Evolutionary conservation across 1,140 invertebrate genomes (phyloP).

Genomic region (Drosophila suzukii): DNA sequence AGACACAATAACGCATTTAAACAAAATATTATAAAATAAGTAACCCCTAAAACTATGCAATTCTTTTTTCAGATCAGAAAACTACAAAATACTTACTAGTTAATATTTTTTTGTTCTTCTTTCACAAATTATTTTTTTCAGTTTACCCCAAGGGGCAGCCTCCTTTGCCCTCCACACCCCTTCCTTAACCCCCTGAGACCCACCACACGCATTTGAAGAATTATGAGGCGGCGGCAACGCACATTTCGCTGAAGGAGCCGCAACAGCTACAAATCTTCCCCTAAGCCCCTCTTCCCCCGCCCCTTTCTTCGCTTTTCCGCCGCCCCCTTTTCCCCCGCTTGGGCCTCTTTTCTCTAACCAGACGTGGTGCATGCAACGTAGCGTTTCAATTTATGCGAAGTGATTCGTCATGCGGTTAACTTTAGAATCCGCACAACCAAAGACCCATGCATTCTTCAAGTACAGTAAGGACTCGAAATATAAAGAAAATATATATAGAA

Average conservation of each 20-base stretch:
- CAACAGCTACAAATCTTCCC: constrained; percentile 54
- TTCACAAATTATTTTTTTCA: neutral
- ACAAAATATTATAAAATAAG: too few species aligned
- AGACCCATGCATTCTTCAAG: constrained; percentile 39
- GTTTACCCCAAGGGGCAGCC: neutral
- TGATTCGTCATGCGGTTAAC: constrained; percentile 82
- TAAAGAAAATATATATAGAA: neutral
- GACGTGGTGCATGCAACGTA: constrained; percentile 72
- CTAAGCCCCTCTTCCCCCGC: neutral
- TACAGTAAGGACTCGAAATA: constrained; percentile 8
- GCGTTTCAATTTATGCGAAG: constrained; percentile 82
- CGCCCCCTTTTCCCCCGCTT: constrained; percentile 9
- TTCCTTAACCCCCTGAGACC: constrained; percentile 49
- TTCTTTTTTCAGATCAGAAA: too few species aligned
- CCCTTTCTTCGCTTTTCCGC: neutral
- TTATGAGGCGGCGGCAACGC: constrained; percentile 77
- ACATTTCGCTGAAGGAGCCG: constrained; percentile 71
- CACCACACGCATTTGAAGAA: constrained; percentile 75
- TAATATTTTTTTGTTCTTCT: neutral
- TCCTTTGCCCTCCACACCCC: constrained; percentile 19
- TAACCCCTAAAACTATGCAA: too few species aligned
- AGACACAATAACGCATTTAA: too few species aligned
- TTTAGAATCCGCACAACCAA: constrained; percentile 74
- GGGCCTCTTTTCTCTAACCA: constrained; percentile 51
- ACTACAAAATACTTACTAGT: too few species aligned